Percentiles rank a stretch among this genome's conserved stretches.
phyloP scores from a whole-genome alignment of 2,888 invertebrate species.

The Rhorus exstirpatorius region DNA sequence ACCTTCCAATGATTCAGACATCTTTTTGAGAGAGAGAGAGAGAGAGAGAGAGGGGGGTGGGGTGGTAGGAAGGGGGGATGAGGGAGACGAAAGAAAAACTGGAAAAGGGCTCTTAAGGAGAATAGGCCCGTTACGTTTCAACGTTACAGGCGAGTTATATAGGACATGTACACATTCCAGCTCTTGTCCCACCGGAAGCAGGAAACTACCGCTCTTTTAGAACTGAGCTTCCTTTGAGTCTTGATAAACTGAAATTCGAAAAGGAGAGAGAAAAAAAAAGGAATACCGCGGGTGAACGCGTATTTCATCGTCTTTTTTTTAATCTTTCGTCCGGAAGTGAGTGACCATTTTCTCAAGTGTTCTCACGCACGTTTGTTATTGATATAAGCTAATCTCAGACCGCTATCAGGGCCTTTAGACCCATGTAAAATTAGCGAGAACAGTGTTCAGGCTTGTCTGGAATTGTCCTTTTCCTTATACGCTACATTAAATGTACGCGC shows the following conservation, averaged over 20 bases:
- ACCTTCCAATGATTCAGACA: conserved; percentile 2
- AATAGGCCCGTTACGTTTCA: conserved; percentile 2
- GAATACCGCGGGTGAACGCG: neutral
- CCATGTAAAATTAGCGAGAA: no score
- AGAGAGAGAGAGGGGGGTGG: neutral
- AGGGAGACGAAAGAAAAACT: conserved; percentile 21
- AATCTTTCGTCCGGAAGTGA: conserved; percentile 20
- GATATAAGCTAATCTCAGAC: no score
- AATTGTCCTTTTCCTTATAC: no score
- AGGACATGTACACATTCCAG: conserved; percentile 11
- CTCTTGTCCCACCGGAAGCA: conserved; percentile 31
- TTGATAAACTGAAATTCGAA: conserved; percentile 13
- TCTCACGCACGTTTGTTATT: conserved; percentile 24
- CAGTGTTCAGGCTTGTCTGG: no score
- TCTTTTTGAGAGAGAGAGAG: no score
- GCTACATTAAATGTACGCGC: no score
- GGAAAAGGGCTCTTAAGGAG: conserved; percentile 19
- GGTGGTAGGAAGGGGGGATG: no score
- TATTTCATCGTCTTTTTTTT: no score
- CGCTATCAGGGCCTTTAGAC: no score
- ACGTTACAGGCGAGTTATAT: conserved; percentile 7
- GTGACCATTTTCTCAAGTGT: conserved; percentile 18
- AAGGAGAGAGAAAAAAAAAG: neutral
- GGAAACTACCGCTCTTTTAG: conserved; percentile 32
- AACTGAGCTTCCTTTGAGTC: conserved; percentile 6